Percentiles rank a stretch among this genome's conserved stretches.
Evolutionary conservation across 64 coral and sea anemone species (phyloP).

Genomic region (Pocillopora damicornis): DNA sequence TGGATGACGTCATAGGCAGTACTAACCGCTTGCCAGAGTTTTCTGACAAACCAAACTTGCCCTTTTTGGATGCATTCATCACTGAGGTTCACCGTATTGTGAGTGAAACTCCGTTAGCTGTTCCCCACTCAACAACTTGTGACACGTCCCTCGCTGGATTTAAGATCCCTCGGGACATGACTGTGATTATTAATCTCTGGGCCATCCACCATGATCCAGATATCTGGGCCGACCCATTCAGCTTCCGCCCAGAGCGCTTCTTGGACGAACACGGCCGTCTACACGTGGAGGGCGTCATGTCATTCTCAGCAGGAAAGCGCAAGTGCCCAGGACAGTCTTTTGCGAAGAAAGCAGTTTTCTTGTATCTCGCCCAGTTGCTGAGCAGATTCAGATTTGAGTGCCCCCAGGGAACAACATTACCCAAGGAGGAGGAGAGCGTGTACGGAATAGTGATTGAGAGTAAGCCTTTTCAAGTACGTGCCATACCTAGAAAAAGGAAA

Average conservation of each 20-base stretch:
- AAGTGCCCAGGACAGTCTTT: constrained; percentile 38
- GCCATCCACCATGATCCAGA: constrained; percentile 55
- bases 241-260: constrained; percentile 55
- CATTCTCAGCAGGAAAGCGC: constrained; percentile 42
- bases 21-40: constrained; percentile 24
- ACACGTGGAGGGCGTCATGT: background rate
- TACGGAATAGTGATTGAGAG: constrained; percentile 17
- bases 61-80: constrained; percentile 68
- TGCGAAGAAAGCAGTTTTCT: constrained; percentile 28
- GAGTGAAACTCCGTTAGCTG: constrained; percentile 35
- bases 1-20: constrained; percentile 47
- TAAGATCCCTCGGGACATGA: constrained; percentile 42
- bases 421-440: background rate
- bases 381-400: constrained; percentile 50
- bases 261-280: constrained; percentile 26
- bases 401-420: constrained; percentile 24
- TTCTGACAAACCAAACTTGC: constrained; percentile 45
- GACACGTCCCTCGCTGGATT: constrained; percentile 53
- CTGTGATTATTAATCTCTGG: constrained; percentile 42
- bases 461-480: background rate
- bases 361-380: constrained; percentile 43
- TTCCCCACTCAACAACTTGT: constrained; percentile 21
- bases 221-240: constrained; percentile 47
- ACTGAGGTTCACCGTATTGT: constrained; percentile 55
- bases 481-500: background rate